Base-by-base conservation (phyloP, 2,113 vertebrate species). In the Zootoca vivipara region DNA sequence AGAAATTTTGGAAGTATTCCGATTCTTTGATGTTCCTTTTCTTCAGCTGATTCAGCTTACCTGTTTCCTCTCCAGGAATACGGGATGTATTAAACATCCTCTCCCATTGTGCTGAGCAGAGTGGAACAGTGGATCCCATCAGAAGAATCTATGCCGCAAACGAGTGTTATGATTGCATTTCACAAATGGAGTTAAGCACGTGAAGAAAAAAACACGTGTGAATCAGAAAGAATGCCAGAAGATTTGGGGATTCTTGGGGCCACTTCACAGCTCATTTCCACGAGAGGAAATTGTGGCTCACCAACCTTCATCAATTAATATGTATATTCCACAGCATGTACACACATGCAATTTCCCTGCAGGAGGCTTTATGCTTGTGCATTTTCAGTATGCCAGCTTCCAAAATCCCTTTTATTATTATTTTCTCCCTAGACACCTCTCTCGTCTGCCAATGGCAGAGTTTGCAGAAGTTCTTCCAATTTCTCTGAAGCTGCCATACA, bases 51-150 rank as follows among this genome's bases (percentile, higher is more conserved):
- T 28, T 7, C 52, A 84, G 85, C 97, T 97, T 97, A 99, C 99
- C 99, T 96, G 98, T 97, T 83, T 99, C 98, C 96, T 98, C 97
- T 94, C 99, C 98, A 0, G 99, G 98, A 91, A 98, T 97, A 86
- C 99, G 97, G 92, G 96, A 98, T 28, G 98, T 98, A 92, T 99
- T 99, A 96, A 99, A 99, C 97, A 98, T 97, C 78, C 96, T 96
- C 94, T 99, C 99, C 97, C 98, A 99, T 97, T 99, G 99, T 93
- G 98, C 95, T n/a, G 99, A 99, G 96, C 99, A 99, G 95, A 99
- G 98, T n/a, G 99, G 99, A 92, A 99, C 96, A 83, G 98, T 98
- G 94, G 98, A 97, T 91, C 97, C 98, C 97, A 98, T 69, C 38
- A 99, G 97, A 94, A 97, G 98, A 93, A 98, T 98, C 99, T 99